Conservation (phyloP, 2,797 vertebrate species). For the Argya squamiceps region DNA sequence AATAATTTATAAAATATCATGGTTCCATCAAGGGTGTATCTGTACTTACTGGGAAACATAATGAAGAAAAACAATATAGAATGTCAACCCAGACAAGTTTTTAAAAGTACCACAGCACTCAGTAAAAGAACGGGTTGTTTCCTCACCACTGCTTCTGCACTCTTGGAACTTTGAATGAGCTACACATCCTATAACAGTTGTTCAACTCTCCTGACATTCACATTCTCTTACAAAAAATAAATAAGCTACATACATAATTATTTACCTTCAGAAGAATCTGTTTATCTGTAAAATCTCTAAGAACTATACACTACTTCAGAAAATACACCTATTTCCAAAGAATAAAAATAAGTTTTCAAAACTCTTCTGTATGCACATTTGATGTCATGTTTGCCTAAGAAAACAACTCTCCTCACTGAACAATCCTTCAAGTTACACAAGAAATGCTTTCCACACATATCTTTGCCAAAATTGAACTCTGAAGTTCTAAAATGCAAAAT, state of each 20-base stretch:
- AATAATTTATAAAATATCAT: neutral
- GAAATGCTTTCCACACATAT: neutral
- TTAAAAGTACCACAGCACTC: neutral
- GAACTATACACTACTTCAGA: neutral
- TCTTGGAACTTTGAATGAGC: neutral
- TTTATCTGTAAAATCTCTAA: neutral
- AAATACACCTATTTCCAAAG: neutral
- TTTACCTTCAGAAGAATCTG: neutral
- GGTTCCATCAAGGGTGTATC: neutral
- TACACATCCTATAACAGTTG: neutral
- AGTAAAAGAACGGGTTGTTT: neutral
- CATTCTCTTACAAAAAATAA: neutral
- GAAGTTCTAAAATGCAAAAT: neutral
- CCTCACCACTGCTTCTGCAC: fast-evolving
- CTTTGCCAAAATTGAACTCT: neutral
- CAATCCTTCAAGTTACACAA: neutral
- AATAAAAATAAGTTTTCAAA: neutral
- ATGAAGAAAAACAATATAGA: neutral
- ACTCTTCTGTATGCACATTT: neutral
- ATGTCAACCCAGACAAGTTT: neutral
- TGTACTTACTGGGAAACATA: neutral
- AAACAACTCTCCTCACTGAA: neutral
- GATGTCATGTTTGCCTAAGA: neutral
- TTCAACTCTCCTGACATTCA: neutral
- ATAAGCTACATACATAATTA: neutral